A percentile compares a stretch with the other conserved stretches of the same genome.
These are phyloP conservation scores for Phaonia tiefii DNA, from an alignment of 2,888 invertebrate species.

Conservation along the genomic window DNA sequence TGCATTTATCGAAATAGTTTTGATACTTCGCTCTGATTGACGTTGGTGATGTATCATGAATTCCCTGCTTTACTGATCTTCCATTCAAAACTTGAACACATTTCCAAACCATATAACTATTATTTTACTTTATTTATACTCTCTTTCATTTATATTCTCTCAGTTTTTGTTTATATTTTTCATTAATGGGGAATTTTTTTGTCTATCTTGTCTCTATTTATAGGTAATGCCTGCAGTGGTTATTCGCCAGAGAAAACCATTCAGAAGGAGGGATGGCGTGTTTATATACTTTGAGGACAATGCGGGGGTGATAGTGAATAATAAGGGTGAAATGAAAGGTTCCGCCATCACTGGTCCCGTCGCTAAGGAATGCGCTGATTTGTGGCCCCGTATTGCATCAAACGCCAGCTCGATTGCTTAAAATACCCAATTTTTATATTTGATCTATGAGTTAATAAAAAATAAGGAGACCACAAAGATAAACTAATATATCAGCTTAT, in stretches of 20 bases:
- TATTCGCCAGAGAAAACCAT: conserved; percentile 98
- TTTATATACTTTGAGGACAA: conserved; percentile 99
- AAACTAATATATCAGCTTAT: conserved; percentile 10
- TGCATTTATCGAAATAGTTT: too few relatives aligned
- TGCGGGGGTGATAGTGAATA: conserved; percentile 99
- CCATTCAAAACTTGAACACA: too few relatives aligned
- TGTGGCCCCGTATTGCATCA: conserved; percentile 99
- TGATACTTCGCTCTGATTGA: too few relatives aligned
- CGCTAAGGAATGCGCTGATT: conserved; percentile 99
- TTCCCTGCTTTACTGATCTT: too few relatives aligned
- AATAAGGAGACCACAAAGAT: conserved; percentile 55
- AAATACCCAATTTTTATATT: conserved; percentile 69
- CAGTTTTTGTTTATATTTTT: not conserved
- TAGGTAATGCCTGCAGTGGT: conserved; percentile 99
- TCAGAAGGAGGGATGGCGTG: conserved; percentile 98
- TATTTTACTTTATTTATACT: too few relatives aligned
- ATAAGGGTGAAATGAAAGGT: conserved; percentile 99
- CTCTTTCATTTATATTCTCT: too few relatives aligned
- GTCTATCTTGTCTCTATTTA: conserved; percentile 71
- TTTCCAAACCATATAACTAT: too few relatives aligned
- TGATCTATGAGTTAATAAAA: conserved; percentile 23
- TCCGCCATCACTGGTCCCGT: conserved; percentile 99
- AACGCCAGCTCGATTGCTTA: conserved; percentile 99
- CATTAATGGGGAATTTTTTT: too few relatives aligned
- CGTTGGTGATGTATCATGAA: too few relatives aligned